Conservation (phyloP, 2,888 invertebrate species). For the Acleris cristana region DNA sequence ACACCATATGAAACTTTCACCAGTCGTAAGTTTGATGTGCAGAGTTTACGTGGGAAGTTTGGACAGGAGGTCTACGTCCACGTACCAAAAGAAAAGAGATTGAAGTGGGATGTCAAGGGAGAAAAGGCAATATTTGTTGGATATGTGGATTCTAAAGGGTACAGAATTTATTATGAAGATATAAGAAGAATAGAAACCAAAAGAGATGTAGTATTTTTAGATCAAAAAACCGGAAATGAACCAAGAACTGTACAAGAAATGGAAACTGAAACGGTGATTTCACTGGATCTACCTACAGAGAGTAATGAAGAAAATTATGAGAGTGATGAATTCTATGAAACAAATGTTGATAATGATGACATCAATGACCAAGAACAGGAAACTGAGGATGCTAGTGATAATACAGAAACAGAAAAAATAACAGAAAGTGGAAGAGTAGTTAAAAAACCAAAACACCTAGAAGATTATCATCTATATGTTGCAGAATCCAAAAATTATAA, state of each 20-base stretch:
- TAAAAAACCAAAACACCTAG: not conserved
- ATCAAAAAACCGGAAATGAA: constrained; percentile 7
- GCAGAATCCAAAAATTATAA: constrained; percentile 1
- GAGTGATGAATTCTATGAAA: too few species aligned
- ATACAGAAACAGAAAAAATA: too few species aligned
- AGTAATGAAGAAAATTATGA: too few species aligned
- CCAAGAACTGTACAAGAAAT: not conserved
- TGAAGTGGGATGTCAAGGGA: constrained; percentile 43
- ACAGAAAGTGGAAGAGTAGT: not conserved
- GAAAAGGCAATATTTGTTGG: constrained; percentile 43
- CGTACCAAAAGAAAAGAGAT: constrained; percentile 39
- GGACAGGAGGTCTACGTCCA: constrained; percentile 6
- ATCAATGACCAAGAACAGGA: not conserved
- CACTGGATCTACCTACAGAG: too few species aligned
- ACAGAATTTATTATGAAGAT: constrained; percentile 37
- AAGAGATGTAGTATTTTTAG: constrained; percentile 37
- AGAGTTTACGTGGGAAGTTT: not conserved
- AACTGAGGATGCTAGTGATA: constrained; percentile 1
- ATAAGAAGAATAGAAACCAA: constrained; percentile 37
- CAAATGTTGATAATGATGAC: too few species aligned
- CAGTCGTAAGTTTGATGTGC: not conserved
- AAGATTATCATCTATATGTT: not conserved
- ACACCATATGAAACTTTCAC: not conserved
- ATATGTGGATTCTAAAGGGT: constrained; percentile 40
- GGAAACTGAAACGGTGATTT: too few species aligned